Percentiles rank a stretch among this genome's conserved stretches.
Conservation (phyloP, 2,113 vertebrate genomes). For the Echinops telfairi region DNA sequence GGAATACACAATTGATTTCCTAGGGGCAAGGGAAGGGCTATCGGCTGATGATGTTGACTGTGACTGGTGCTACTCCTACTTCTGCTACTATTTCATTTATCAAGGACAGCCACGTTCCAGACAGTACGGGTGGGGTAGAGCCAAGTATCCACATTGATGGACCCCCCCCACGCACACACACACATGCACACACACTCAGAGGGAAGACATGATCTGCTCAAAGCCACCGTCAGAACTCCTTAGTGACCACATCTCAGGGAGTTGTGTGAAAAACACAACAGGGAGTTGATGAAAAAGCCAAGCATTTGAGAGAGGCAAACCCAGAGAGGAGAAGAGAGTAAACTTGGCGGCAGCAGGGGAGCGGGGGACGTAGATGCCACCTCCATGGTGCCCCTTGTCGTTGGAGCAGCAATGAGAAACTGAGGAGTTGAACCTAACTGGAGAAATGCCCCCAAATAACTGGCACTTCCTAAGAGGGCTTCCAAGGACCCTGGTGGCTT, state of each 20-base stretch:
- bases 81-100: not conserved
- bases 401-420: too few relatives aligned
- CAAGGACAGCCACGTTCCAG: not conserved
- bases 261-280: not conserved
- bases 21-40: not conserved
- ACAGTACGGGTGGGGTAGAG: not conserved
- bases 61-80: not conserved
- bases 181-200: too few relatives aligned
- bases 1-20: not conserved
- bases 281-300: not conserved
- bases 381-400: not conserved
- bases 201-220: not conserved
- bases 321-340: not conserved
- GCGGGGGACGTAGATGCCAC: not conserved
- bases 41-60: not conserved
- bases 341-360: not conserved
- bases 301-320: not conserved
- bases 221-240: not conserved
- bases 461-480: not conserved
- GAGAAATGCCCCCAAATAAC: fast-evolving
- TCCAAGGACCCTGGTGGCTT: too few relatives aligned
- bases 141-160: not conserved
- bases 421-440: not conserved
- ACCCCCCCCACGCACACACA: not conserved
- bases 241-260: not conserved